Base-by-base conservation (phyloP, 2,888 invertebrate genomes). In the Oxycera nigricornis region DNA sequence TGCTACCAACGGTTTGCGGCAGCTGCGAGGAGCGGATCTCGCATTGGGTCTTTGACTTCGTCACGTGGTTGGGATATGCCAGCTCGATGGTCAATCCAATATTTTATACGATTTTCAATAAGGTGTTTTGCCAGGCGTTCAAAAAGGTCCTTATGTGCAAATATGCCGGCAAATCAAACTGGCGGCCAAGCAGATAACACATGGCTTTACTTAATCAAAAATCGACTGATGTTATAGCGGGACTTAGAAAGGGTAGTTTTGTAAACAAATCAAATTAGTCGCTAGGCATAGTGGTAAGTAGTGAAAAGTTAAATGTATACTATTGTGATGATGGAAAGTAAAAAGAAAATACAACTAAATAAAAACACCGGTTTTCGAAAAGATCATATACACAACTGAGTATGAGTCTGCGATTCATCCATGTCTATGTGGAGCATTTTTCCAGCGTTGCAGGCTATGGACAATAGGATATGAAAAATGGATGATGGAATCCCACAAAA, bases 11-110 rank as follows among this genome's bases (percentile, higher is more conserved):
- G 0, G 88, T 96, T 7, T 96, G 96, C 81, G 89, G 90, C 7
- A 89, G 92, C 78, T 96, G 95, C 81, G 94, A 94, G 81, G 88
- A 89, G 46, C 88, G 90, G 74, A 90, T 94, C 68, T 89, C 93
- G 72, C 90, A 88, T 77, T 92, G 94, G 88, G 92, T 95, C 57
- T 92, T 94, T 81, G 94, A 95, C 82, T 89, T 94, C 76, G 96
- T 94, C 74, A 91, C 96, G 61, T 97, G 97, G 97, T 87, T 97
- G 77, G 97, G 97, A 22, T 97, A 96, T 83, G 93, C 95, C 73
- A 95, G 95, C 82, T 95, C 95, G 14, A 95, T 95, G 91, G 94
- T 97, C 35, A 97, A 97, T 86, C 97, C 97, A 0, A 94, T 97
- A 81, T 96, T 97, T 86, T 97, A 97, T 84, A 97, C 97, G 26